Evolutionary conservation across 1,140 invertebrate genomes (phyloP).

Genomic region (Oppia nitens): DNA sequence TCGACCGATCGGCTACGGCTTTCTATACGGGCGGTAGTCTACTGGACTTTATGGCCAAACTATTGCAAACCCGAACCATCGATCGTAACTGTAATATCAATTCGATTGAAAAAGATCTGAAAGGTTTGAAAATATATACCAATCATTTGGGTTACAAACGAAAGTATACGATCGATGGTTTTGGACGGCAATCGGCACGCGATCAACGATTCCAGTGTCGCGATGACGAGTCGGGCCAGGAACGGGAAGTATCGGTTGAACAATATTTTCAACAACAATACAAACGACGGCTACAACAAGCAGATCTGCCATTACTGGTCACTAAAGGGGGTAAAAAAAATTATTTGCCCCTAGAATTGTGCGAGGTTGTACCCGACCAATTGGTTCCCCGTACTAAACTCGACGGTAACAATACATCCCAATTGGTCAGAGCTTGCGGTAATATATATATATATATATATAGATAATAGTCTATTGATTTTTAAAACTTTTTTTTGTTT

Average conservation of each 20-base stretch:
- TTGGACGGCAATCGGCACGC: neutral
- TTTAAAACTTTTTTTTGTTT: too few relatives aligned
- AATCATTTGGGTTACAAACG: neutral
- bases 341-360: slow-evolving; percentile 27
- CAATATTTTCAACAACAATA: neutral
- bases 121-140: neutral
- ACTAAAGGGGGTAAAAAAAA: slow-evolving; percentile 1
- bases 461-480: slow-evolving; percentile 20
- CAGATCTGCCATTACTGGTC: neutral
- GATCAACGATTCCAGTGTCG: neutral
- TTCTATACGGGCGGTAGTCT: neutral
- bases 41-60: neutral
- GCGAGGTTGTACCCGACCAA: slow-evolving; percentile 24
- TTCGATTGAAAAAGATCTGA: neutral
- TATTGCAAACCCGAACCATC: neutral
- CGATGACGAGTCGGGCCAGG: neutral
- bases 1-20: neutral
- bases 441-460: slow-evolving; percentile 15
- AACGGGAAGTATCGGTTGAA: slow-evolving; percentile 15
- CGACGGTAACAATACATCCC: slow-evolving; percentile 1
- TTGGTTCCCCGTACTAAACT: slow-evolving; percentile 13
- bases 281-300: neutral
- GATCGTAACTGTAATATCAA: neutral
- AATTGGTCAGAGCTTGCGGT: slow-evolving; percentile 3
- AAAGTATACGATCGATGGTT: neutral